A percentile compares a stretch with the other conserved stretches of the same genome.
These are phyloP conservation scores for Paralichthys olivaceus DNA, from an alignment of 2,113 vertebrate genomes.

Conservation along the genomic window DNA sequence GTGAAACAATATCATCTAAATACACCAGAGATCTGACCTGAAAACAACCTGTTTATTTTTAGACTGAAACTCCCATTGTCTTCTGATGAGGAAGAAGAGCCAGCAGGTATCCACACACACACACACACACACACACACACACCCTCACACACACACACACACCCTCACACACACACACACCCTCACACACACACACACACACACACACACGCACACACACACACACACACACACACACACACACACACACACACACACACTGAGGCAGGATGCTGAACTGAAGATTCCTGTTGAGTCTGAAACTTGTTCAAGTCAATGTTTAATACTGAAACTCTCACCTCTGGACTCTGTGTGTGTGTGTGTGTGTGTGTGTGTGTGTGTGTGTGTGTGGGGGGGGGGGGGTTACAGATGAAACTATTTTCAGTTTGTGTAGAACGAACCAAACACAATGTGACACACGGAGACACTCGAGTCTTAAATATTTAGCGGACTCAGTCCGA, in stretches of 20 bases:
- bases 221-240: neutral
- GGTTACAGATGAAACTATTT: too few species aligned
- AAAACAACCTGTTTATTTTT: slow-evolving; percentile 29
- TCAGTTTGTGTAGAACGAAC: too few species aligned
- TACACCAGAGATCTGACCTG: neutral
- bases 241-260: slow-evolving; percentile 2
- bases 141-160: neutral
- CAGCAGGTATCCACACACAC: slow-evolving; percentile 9
- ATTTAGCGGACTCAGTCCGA: slow-evolving; percentile 2
- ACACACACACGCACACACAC: slow-evolving; percentile 4
- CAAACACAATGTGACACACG: neutral
- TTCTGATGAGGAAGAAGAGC: neutral
- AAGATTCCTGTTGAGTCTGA: slow-evolving; percentile 52
- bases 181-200: neutral
- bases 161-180: neutral
- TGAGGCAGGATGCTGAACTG: slow-evolving; percentile 25
- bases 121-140: slow-evolving; percentile 12
- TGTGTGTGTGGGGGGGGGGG: neutral
- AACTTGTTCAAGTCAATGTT: slow-evolving; percentile 51
- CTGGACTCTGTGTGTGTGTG: neutral
- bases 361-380: slow-evolving; percentile 14
- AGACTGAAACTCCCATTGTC: slow-evolving; percentile 35
- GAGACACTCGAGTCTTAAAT: slow-evolving; percentile 20
- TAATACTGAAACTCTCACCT: slow-evolving; percentile 30
- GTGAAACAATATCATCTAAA: neutral